Evolutionary conservation across 2,113 vertebrate species (phyloP).

Genomic region (Salvelinus sp.): DNA sequence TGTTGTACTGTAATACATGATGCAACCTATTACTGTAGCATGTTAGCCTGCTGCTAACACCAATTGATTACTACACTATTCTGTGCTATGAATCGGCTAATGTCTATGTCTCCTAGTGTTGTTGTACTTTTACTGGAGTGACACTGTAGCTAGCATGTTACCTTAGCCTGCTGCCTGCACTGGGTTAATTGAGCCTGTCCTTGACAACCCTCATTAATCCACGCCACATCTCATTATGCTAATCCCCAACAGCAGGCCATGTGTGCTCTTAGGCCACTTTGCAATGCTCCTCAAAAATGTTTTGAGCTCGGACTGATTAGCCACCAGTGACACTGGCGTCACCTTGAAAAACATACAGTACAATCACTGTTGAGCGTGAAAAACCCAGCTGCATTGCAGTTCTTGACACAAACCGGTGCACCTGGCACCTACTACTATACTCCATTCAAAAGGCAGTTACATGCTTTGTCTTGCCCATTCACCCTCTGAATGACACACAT

Average conservation of each 20-base stretch:
- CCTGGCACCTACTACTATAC: no score
- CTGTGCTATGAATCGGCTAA: no score
- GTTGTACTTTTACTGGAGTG: not conserved
- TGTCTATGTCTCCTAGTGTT: not conserved
- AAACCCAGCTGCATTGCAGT: no score
- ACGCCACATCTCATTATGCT: conserved; percentile 61
- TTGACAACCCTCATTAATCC: conserved; percentile 56
- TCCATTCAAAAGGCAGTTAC: no score
- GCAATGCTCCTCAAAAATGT: conserved; percentile 16
- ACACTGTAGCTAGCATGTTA: not conserved
- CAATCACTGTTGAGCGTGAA: not conserved
- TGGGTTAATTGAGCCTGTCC: conserved; percentile 40
- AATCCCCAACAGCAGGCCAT: conserved; percentile 50
- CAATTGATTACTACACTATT: no score
- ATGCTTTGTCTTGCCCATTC: no score
- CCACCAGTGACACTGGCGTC: not conserved
- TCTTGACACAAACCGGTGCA: no score
- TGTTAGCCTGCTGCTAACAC: not conserved
- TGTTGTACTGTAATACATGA: no score
- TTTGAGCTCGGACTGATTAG: conserved; percentile 26
- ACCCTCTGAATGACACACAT: no score
- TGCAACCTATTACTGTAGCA: not conserved
- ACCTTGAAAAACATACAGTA: conserved; percentile 2
- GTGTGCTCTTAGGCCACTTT: conserved; percentile 30
- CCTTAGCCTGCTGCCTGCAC: not conserved